These are phyloP conservation scores for Propithecus perrieri DNA, from an alignment of 2,797 vertebrate species.

Conservation along the genomic window DNA sequence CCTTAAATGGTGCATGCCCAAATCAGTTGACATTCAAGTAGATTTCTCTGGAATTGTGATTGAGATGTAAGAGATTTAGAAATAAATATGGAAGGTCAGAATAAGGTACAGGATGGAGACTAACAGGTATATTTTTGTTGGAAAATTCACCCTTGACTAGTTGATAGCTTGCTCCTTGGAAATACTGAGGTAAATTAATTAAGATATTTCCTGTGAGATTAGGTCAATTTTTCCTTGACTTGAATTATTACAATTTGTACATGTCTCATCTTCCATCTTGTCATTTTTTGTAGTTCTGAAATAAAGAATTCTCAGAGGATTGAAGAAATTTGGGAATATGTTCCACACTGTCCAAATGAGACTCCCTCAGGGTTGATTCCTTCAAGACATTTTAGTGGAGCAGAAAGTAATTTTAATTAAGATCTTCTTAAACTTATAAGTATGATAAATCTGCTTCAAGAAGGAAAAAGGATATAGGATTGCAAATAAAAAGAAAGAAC, in stretches of 20 bases:
- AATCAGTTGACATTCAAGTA: background rate
- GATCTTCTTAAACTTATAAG: slow-evolving; percentile 48
- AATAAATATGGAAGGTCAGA: background rate
- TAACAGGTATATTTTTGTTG: background rate
- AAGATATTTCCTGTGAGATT: slow-evolving; percentile 32
- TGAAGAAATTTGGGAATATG: slow-evolving; percentile 34
- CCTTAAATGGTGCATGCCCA: background rate
- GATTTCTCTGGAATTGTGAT: background rate
- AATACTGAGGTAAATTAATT: slow-evolving; percentile 35
- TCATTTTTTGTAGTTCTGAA: background rate
- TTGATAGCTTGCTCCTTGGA: background rate
- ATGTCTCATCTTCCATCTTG: background rate
- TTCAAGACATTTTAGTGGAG: slow-evolving; percentile 33
- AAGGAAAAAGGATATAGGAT: background rate
- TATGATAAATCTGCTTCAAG: background rate
- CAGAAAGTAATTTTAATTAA: slow-evolving; percentile 71
- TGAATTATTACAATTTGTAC: background rate
- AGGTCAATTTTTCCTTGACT: slow-evolving; percentile 51
- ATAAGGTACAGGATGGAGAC: background rate
- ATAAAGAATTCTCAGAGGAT: slow-evolving; percentile 47
- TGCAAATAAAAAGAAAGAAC: slow-evolving; percentile 41
- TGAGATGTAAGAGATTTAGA: background rate
- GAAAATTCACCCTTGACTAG: background rate
- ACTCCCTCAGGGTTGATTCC: background rate
- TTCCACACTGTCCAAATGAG: slow-evolving; percentile 24